phyloP scores from a whole-genome alignment of 2,888 invertebrate species.

The Hypsopygia costalis region DNA sequence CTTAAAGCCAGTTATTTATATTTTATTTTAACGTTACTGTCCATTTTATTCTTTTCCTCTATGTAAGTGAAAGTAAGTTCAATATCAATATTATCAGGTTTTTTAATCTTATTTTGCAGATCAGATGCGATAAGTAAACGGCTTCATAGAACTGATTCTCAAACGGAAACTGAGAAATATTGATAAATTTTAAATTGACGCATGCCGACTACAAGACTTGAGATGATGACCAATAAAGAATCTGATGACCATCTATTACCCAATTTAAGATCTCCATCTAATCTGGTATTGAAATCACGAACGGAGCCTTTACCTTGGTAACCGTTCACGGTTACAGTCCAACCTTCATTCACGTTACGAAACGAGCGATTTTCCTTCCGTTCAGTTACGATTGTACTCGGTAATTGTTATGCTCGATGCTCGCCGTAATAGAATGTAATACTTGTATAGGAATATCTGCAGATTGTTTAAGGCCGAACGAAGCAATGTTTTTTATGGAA shows the following conservation, averaged over 20 bases:
- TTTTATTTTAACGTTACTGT: too few species aligned
- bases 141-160: too few species aligned
- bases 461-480: neutral
- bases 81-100: too few species aligned
- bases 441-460: neutral
- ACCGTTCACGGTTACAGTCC: constrained; percentile 29
- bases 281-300: constrained; percentile 35
- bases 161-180: too few species aligned
- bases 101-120: too few species aligned
- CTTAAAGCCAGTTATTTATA: too few species aligned
- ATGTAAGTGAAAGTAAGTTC: too few species aligned
- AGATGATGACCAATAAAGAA: too few species aligned
- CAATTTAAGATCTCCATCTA: constrained; percentile 19
- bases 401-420: constrained; percentile 26
- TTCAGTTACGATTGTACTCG: constrained; percentile 18
- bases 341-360: constrained; percentile 42
- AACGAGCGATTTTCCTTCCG: constrained; percentile 58
- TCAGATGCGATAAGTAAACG: too few species aligned
- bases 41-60: too few species aligned
- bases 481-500: constrained; percentile 1
- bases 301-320: constrained; percentile 34
- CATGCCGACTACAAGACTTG: too few species aligned
- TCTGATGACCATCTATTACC: constrained; percentile 10
- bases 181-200: too few species aligned
- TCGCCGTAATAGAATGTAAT: constrained; percentile 24